Evolutionary conservation across 2,113 vertebrate species (phyloP).

Genomic region (Dasyornis broadbenti): DNA sequence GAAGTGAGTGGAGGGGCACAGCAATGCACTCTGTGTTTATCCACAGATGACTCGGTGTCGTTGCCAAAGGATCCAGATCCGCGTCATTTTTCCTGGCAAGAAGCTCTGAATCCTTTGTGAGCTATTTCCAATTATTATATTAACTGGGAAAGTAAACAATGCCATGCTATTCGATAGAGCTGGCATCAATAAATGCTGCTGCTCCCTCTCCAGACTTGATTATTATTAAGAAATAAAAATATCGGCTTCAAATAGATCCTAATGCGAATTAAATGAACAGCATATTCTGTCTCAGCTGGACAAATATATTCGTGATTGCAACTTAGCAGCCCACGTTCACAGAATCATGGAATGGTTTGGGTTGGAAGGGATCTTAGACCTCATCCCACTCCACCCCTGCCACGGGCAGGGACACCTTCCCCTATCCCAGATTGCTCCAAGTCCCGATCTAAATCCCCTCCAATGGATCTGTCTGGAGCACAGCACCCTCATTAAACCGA

Average conservation of each 20-base stretch:
- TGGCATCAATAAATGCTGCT: background rate
- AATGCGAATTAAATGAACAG: background rate
- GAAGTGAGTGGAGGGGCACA: background rate
- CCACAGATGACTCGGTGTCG: background rate
- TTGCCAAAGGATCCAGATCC: constrained; percentile 19
- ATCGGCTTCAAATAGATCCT: background rate
- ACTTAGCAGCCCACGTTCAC: background rate
- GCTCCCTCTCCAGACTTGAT: background rate
- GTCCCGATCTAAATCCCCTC: background rate
- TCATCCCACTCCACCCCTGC: background rate
- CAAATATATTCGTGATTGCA: background rate
- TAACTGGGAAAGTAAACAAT: constrained; percentile 53
- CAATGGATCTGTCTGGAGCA: background rate
- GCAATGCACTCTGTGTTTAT: background rate
- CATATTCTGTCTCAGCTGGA: background rate
- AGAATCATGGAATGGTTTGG: background rate
- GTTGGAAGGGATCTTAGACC: background rate
- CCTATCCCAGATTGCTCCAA: background rate
- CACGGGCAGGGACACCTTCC: background rate
- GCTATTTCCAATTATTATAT: constrained; percentile 53
- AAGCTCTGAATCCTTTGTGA: constrained; percentile 33
- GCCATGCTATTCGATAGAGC: background rate
- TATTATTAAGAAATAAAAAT: background rate
- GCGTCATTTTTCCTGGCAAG: constrained; percentile 1
- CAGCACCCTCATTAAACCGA: background rate